These are phyloP conservation scores for Florisuga fusca DNA, from an alignment of 2,797 vertebrate species.

Conservation along the genomic window DNA sequence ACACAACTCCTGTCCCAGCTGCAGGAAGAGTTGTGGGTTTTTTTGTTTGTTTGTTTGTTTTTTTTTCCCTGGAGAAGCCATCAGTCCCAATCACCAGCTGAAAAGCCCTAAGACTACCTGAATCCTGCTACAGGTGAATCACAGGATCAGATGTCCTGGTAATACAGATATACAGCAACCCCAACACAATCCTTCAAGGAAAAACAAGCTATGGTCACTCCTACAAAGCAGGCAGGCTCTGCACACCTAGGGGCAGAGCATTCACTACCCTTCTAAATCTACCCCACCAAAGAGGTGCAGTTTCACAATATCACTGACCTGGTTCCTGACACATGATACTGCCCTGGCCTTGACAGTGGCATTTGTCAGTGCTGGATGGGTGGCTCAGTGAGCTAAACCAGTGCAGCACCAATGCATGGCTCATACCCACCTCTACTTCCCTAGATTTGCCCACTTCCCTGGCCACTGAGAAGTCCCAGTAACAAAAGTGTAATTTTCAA, in stretches of 20 bases:
- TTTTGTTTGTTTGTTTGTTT: accelerated
- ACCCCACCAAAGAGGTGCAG: neutral
- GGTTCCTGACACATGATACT: neutral
- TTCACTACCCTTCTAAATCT: neutral
- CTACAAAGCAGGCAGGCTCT: neutral
- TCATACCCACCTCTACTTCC: neutral
- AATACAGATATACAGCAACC: neutral
- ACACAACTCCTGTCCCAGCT: neutral
- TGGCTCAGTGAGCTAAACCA: neutral
- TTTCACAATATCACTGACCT: slow-evolving; percentile 19
- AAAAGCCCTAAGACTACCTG: neutral
- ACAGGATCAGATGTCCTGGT: neutral
- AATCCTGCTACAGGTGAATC: neutral
- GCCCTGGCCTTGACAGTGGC: neutral
- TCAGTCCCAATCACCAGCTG: neutral
- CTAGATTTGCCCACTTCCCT: neutral
- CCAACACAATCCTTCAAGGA: neutral
- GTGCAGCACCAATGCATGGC: neutral
- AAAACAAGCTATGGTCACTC: neutral
- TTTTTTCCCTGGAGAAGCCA: neutral
- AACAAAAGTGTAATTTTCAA: neutral
- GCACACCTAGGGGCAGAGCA: neutral
- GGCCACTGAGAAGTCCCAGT: neutral
- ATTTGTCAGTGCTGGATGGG: neutral
- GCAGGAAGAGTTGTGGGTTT: neutral